phyloP scores from a whole-genome alignment of 92 coral and sea anemone genomes.

The Porites divaricata region DNA sequence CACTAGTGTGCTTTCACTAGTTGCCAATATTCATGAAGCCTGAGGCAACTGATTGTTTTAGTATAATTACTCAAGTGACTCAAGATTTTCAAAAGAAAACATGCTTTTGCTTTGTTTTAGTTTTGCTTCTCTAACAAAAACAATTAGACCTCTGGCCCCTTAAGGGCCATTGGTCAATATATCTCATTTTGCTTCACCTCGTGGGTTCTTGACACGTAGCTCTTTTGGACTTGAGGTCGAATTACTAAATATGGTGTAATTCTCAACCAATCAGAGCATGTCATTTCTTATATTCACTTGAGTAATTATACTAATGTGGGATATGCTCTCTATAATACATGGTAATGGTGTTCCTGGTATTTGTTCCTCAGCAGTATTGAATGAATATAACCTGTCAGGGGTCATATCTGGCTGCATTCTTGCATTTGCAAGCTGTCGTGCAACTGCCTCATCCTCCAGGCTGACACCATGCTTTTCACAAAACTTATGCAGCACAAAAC shows the following conservation, averaged over 20 bases:
- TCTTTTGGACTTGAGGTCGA: not conserved
- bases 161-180: slow-evolving; percentile 1
- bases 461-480: slow-evolving; percentile 35
- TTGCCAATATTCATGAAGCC: too few relatives aligned
- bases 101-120: too few relatives aligned
- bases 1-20: too few relatives aligned
- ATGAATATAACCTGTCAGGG: slow-evolving; percentile 20
- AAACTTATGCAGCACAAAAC: too few relatives aligned
- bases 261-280: too few relatives aligned
- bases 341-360: slow-evolving; percentile 40
- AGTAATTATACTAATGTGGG: too few relatives aligned
- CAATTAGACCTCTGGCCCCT: not conserved
- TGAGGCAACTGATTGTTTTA: too few relatives aligned
- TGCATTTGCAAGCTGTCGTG: slow-evolving; percentile 4
- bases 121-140: slow-evolving; percentile 20
- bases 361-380: slow-evolving; percentile 46
- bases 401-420: too few relatives aligned
- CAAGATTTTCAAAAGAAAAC: slow-evolving; percentile 18
- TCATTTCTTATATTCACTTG: not conserved
- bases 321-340: slow-evolving; percentile 26
- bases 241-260: not conserved
- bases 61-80: slow-evolving; percentile 21
- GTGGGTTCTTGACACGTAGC: slow-evolving; percentile 18
- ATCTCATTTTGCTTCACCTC: slow-evolving; percentile 22
- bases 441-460: slow-evolving; percentile 54